Evolutionary conservation across 1,140 invertebrate species (phyloP).

Genomic region (Argopecten irradians): DNA sequence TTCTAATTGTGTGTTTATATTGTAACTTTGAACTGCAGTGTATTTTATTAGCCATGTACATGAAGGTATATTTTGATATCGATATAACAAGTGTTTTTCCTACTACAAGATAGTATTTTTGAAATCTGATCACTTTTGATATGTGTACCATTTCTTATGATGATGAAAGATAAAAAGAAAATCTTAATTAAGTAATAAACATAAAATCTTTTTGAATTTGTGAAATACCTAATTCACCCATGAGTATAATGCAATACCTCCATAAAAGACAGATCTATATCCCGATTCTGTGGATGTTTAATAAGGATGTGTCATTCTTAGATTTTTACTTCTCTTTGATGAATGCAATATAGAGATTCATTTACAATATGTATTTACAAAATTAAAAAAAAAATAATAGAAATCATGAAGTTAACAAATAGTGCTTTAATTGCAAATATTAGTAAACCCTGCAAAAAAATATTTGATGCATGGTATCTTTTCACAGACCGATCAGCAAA

Average conservation of each 20-base stretch:
- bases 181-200: background rate
- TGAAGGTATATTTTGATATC: background rate
- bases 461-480: too few species aligned
- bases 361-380: background rate
- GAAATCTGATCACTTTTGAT: background rate
- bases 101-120: background rate
- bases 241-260: background rate
- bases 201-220: background rate
- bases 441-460: too few species aligned
- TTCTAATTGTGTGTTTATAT: background rate
- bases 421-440: too few species aligned
- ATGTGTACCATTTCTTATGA: background rate
- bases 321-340: too few species aligned
- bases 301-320: background rate
- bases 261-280: background rate
- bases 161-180: too few species aligned
- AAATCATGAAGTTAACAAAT: too few species aligned
- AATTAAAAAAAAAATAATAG: background rate
- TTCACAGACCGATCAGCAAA: too few species aligned
- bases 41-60: conserved; percentile 2
- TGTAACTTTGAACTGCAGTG: background rate
- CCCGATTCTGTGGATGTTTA: background rate
- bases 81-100: background rate
- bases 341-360: background rate
- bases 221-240: background rate